A percentile compares a stretch with the other conserved stretches of the same genome.
phyloP scores from a whole-genome alignment of 2,113 vertebrate genomes.

The Arothron firmamentum region DNA sequence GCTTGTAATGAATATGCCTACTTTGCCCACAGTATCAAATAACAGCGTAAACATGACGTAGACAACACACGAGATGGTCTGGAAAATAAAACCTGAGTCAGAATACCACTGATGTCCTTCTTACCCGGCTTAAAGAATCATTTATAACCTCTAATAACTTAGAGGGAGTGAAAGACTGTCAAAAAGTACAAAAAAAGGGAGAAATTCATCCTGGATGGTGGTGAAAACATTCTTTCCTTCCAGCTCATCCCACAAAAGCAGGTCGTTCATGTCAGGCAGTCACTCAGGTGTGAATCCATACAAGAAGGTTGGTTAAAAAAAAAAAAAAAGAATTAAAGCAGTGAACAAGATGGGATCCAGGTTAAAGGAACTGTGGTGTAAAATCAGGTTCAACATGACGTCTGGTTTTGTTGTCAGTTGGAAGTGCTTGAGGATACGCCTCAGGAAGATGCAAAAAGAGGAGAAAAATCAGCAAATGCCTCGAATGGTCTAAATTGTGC shows the following conservation, averaged over 20 bases:
- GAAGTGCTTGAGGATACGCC: constrained; percentile 36
- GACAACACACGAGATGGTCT: constrained; percentile 64
- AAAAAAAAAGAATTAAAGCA: constrained; percentile 5
- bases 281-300: constrained; percentile 6
- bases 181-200: not conserved
- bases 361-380: constrained; percentile 21
- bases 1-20: constrained; percentile 76
- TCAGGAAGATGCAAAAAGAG: constrained; percentile 11
- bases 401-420: constrained; percentile 12
- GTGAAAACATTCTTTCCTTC: too few relatives aligned
- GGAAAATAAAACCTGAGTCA: constrained; percentile 54
- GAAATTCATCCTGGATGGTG: not conserved
- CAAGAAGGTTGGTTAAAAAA: not conserved
- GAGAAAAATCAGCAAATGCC: not conserved
- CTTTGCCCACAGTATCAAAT: constrained; percentile 61
- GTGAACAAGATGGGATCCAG: not conserved
- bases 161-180: constrained; percentile 4
- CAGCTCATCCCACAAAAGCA: not conserved
- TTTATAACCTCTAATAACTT: constrained; percentile 60
- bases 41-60: constrained; percentile 69
- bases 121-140: constrained; percentile 63
- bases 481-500: too few relatives aligned
- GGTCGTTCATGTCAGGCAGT: constrained; percentile 9
- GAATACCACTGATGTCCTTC: constrained; percentile 66
- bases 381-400: constrained; percentile 22